Conservation (phyloP, 2,888 invertebrate genomes). For the Nomada flava region DNA sequence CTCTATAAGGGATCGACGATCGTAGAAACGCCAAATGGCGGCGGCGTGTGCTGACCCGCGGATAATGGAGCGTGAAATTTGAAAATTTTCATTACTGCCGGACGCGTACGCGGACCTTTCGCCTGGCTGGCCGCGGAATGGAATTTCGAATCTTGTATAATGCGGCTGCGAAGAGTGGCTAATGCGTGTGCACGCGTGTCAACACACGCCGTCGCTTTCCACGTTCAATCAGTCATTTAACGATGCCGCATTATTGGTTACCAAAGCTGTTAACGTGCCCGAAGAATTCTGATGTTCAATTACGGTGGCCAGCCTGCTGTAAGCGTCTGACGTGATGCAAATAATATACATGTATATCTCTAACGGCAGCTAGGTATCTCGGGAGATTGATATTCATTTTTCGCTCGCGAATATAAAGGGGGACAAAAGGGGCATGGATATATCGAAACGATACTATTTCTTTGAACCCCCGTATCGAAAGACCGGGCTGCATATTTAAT, state of each 20-base stretch:
- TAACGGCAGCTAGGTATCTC: not conserved
- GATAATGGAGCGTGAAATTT: slow-evolving; percentile 84
- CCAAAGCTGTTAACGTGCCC: slow-evolving; percentile 11
- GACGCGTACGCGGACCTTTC: slow-evolving; percentile 58
- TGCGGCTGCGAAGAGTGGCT: slow-evolving; percentile 35
- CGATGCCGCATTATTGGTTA: slow-evolving; percentile 33
- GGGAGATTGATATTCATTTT: not conserved
- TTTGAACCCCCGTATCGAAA: no score
- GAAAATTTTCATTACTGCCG: slow-evolving; percentile 81
- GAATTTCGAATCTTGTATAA: slow-evolving; percentile 70
- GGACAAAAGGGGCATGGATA: no score
- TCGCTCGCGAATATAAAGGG: not conserved
- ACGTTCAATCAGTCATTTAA: slow-evolving; percentile 57
- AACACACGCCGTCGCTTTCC: slow-evolving; percentile 14
- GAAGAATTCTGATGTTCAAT: not conserved
- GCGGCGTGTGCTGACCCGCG: slow-evolving; percentile 54
- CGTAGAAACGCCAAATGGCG: slow-evolving; percentile 82
- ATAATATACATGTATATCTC: not conserved
- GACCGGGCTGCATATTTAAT: no score
- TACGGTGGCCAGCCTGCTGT: not conserved
- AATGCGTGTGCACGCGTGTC: slow-evolving; percentile 30
- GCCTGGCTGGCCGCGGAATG: slow-evolving; percentile 67
- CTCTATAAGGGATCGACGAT: slow-evolving; percentile 52
- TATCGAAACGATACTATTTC: no score
- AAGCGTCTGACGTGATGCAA: not conserved